These are phyloP conservation scores for Botrylloides violaceus DNA, from an alignment of 23 tunicate genomes.

Conservation along the genomic window DNA sequence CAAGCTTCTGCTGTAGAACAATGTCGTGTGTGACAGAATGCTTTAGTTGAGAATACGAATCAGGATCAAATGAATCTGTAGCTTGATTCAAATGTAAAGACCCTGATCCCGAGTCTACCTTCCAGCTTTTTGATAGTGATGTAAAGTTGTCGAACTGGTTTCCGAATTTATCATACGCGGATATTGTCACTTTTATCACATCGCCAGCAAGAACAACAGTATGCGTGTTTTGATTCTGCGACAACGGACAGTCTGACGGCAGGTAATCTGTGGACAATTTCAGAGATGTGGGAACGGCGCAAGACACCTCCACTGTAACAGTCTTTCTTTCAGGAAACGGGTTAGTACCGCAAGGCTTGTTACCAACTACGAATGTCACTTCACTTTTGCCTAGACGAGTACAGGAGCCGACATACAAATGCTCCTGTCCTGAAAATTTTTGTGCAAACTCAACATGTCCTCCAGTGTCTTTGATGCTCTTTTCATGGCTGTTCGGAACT, in stretches of 20 bases:
- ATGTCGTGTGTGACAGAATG: constrained; percentile 26
- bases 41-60: constrained; percentile 36
- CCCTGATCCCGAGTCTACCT: not conserved
- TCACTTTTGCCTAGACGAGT: constrained; percentile 24
- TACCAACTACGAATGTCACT: constrained; percentile 23
- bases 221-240: constrained; percentile 44
- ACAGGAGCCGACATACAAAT: constrained; percentile 28
- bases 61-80: constrained; percentile 14
- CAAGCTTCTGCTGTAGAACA: not conserved
- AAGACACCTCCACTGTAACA: constrained; percentile 27
- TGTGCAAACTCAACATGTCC: constrained; percentile 8
- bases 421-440: constrained; percentile 11
- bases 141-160: constrained; percentile 70
- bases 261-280: constrained; percentile 36
- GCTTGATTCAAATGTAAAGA: not conserved
- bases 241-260: constrained; percentile 54
- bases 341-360: constrained; percentile 64
- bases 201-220: constrained; percentile 40
- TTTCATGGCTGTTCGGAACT: constrained; percentile 53
- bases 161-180: constrained; percentile 51
- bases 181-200: constrained; percentile 30
- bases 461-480: not conserved
- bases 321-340: constrained; percentile 49
- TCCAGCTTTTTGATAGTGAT: constrained; percentile 44
- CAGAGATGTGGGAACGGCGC: constrained; percentile 38